phyloP scores from a whole-genome alignment of 2,113 vertebrate species.

The Egretta garzetta region DNA sequence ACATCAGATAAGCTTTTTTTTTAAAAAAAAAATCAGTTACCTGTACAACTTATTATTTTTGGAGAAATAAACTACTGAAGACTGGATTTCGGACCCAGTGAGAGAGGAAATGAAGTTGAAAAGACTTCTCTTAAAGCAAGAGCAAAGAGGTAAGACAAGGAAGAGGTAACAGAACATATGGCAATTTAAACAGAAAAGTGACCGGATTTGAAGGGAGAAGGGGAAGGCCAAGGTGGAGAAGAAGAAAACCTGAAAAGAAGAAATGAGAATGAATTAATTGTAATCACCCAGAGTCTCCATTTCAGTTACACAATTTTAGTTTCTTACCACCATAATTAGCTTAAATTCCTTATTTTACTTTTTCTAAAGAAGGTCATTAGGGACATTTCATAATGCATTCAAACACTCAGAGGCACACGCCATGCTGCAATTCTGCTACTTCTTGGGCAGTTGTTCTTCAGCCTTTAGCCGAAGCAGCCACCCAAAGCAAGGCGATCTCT shows the following conservation, averaged over 20 bases:
- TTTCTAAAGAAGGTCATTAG: not conserved
- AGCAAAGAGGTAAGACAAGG: slow-evolving; percentile 18
- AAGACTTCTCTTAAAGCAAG: slow-evolving; percentile 48
- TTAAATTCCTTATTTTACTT: not conserved
- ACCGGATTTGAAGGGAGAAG: slow-evolving; percentile 14
- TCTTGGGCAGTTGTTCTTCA: not conserved
- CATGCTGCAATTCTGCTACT: not conserved
- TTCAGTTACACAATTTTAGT: not conserved
- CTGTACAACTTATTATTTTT: slow-evolving; percentile 39
- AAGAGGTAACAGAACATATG: not conserved
- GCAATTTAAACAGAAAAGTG: slow-evolving; percentile 27
- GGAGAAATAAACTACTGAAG: slow-evolving; percentile 44
- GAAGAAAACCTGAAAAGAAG: slow-evolving; percentile 69
- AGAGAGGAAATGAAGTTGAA: slow-evolving; percentile 50
- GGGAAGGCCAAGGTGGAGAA: slow-evolving; percentile 43
- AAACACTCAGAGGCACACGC: not conserved
- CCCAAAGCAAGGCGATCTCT: not conserved
- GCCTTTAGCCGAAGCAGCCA: not conserved
- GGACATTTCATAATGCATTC: not conserved
- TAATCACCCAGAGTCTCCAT: not conserved
- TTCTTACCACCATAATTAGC: not conserved
- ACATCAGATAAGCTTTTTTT: slow-evolving; percentile 9
- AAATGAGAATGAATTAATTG: slow-evolving; percentile 59
- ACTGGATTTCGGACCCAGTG: slow-evolving; percentile 50
- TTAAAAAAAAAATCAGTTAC: slow-evolving; percentile 40